Conservation (phyloP, 2,888 invertebrate genomes). For the Pristionchus exspectatus region DNA sequence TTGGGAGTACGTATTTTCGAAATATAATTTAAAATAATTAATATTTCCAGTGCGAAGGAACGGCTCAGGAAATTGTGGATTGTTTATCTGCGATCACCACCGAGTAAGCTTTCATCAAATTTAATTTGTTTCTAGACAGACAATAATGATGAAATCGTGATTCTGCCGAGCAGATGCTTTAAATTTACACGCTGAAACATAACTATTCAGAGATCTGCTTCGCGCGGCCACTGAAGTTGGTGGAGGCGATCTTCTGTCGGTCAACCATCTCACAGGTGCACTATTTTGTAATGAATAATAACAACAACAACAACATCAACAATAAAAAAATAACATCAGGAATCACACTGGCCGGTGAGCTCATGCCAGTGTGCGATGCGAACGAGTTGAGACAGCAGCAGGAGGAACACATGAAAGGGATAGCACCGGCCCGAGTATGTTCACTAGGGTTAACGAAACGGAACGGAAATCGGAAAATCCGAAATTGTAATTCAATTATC, state of each 20-base stretch:
- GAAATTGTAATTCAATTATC: too few relatives aligned
- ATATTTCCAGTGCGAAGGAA: background rate
- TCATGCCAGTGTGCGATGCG: background rate
- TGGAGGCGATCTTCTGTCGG: background rate
- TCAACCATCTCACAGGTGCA: background rate
- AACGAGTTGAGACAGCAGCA: slow-evolving; percentile 15
- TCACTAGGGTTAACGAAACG: too few relatives aligned
- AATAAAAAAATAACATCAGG: background rate
- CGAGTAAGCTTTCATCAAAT: background rate
- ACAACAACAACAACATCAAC: background rate
- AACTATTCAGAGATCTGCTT: background rate
- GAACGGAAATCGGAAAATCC: too few relatives aligned
- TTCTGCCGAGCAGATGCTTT: background rate
- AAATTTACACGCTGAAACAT: too few relatives aligned
- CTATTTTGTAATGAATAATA: too few relatives aligned
- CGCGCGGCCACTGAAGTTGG: background rate
- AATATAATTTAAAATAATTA: background rate
- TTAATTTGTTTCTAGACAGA: background rate
- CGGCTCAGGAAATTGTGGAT: background rate
- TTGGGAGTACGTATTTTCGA: background rate
- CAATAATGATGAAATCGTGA: background rate
- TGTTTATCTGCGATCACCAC: background rate
- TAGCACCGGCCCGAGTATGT: background rate
- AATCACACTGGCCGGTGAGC: slow-evolving; percentile 1
- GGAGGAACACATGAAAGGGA: background rate